Conservation (phyloP, 1,140 invertebrate genomes). For the Solenopsis fugax region DNA sequence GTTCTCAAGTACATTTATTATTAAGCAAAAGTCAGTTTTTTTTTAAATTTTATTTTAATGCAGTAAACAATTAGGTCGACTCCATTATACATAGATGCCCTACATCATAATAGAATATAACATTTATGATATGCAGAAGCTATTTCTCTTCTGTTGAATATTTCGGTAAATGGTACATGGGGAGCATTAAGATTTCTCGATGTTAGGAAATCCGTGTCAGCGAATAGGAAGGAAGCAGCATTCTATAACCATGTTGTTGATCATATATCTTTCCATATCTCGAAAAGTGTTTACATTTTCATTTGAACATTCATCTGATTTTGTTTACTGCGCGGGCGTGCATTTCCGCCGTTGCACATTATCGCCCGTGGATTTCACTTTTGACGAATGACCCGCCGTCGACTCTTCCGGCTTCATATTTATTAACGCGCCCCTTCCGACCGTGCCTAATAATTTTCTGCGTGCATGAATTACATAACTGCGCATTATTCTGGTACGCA, state of each 20-base stretch:
- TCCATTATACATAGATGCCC: neutral
- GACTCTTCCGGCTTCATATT: constrained; percentile 50
- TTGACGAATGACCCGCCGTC: constrained; percentile 42
- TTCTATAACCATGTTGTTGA: constrained; percentile 32
- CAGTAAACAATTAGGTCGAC: neutral
- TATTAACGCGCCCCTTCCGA: constrained; percentile 6
- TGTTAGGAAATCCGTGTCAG: constrained; percentile 28
- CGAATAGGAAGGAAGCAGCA: constrained; percentile 28
- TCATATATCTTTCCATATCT: constrained; percentile 39
- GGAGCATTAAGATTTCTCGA: constrained; percentile 35
- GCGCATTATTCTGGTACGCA: constrained; percentile 30
- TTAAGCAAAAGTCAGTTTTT: neutral
- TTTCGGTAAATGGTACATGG: constrained; percentile 2
- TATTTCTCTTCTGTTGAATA: constrained; percentile 31
- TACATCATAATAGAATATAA: neutral
- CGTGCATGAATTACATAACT: constrained; percentile 6
- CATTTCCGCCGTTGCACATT: constrained; percentile 38
- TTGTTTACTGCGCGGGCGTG: constrained; percentile 36
- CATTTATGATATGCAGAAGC: constrained; percentile 25
- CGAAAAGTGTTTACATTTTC: constrained; percentile 30
- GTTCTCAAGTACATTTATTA: neutral
- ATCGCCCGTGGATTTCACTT: constrained; percentile 20
- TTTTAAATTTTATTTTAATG: neutral
- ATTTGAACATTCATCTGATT: constrained; percentile 39
- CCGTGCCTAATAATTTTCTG: constrained; percentile 9